Evolutionary conservation across 2,797 vertebrate species (phyloP), one percentile per base, ranked within the genome.

Genomic region (Knipowitschia caucasica): DNA sequence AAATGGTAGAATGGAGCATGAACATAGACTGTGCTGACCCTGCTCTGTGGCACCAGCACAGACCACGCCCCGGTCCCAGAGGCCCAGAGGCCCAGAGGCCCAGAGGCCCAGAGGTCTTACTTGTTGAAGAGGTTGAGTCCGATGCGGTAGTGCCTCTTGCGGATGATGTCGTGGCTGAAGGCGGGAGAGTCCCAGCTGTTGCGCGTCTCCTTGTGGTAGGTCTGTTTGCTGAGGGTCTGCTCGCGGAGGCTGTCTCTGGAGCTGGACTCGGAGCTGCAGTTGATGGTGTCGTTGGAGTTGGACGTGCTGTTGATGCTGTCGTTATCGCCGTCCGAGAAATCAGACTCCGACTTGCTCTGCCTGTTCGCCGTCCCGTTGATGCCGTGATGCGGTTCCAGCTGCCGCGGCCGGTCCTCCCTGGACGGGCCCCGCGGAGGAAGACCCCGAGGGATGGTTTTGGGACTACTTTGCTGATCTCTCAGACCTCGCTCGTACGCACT

Each of bases 161-260:
- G 93, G 77, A 98, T 96, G 69, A 98, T 86, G 50, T 99, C 95
- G 0, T 98, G 95, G 83, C 96, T 99, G 85, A 98, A 98, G 39
- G 94, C 94, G 0, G 96, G 96, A 0, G 95, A 98, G 88, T 98
- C 96, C 95, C 96, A 99, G 89, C 96, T 98, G 88, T 98, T 96
- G 0, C 95, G 93, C 0, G 96, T 93, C 78, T 99, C 95, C 79
- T 99, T 99, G 89, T 99, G 96, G 85, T 98, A 99, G 0, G 95
- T 98, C 86, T 97, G 95, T 72, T 98, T 98, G 89, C 94, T 98
- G 68, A 99, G 89, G 0, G 94, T 94, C 87, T 98, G 96, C 73
- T 99, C 96, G 26, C 96, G 88, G 46, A 98, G 87, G 77, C 95
- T 98, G 89, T 98, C 95, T 10, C 95, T 83, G 7, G 96, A 98